Percentiles rank a stretch among this genome's conserved stretches.
These are phyloP conservation scores for Cavia porcellus DNA, from an alignment of 2,113 vertebrate species.

Conservation along the genomic window DNA sequence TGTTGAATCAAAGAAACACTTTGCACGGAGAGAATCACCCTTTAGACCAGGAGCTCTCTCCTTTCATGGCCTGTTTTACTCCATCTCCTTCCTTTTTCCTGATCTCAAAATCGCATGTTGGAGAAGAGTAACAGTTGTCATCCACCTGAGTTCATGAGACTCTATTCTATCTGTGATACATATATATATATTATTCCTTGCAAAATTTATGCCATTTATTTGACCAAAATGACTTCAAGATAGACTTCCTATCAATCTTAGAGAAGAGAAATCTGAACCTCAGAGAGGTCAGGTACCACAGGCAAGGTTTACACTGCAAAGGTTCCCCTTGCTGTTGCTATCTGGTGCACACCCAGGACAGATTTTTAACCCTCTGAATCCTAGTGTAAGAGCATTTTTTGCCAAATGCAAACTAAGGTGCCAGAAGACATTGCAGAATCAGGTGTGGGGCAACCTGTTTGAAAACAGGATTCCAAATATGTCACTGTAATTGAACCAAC, in stretches of 20 bases:
- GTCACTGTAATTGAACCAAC: not conserved
- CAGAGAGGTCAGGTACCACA: not conserved
- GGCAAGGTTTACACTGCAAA: not conserved
- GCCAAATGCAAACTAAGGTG: not conserved
- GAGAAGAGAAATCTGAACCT: not conserved
- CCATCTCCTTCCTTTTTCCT: not conserved
- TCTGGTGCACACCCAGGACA: not conserved
- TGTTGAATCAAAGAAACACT: not conserved
- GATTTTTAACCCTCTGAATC: not conserved
- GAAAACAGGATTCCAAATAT: not conserved
- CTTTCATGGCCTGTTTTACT: not conserved
- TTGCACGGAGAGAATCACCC: not conserved
- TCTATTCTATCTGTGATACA: too few species aligned
- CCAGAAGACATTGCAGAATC: not conserved
- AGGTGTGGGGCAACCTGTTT: not conserved
- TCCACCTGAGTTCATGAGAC: not conserved
- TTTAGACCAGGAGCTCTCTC: not conserved
- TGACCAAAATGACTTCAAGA: not conserved
- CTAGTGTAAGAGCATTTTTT: not conserved
- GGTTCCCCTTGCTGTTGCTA: not conserved
- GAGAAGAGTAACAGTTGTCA: not conserved
- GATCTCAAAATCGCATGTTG: not conserved
- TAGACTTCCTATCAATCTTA: not conserved
- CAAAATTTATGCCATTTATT: not conserved
- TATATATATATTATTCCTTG: not conserved